Evolutionary conservation across 2,797 vertebrate genomes (phyloP).

Genomic region (Falco concolor): DNA sequence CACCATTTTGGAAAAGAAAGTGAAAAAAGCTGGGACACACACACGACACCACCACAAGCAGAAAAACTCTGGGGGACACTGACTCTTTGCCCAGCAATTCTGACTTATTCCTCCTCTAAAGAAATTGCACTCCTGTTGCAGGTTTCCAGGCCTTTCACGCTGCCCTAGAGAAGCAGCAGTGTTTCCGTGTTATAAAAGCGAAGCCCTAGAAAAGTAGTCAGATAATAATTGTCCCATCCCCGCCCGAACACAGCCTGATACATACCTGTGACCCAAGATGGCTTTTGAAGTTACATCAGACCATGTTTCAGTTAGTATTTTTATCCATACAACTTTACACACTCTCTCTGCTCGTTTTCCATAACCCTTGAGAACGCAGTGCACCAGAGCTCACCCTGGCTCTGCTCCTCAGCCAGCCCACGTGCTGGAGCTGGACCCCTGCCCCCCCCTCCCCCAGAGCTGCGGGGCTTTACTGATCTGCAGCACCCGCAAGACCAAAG

Average conservation of each 20-base stretch:
- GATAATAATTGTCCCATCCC: background rate
- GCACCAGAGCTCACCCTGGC: background rate
- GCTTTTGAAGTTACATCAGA: background rate
- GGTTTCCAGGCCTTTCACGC: background rate
- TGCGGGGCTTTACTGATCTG: too few relatives aligned
- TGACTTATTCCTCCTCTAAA: background rate
- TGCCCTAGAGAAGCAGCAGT: background rate
- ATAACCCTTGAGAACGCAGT: accelerated
- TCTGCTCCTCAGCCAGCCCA: background rate
- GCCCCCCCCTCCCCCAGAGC: too few relatives aligned
- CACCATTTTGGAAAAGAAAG: background rate
- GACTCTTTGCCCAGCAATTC: background rate
- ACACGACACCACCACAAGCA: background rate
- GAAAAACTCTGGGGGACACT: background rate
- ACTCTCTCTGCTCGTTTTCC: background rate
- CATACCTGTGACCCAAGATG: background rate
- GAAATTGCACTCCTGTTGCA: background rate
- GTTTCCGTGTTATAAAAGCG: background rate
- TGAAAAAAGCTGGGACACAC: background rate
- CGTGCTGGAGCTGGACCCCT: accelerated
- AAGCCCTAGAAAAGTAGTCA: background rate
- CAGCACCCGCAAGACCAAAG: accelerated
- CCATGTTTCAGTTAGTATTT: background rate
- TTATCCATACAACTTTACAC: background rate
- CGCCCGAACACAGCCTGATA: background rate